Evolutionary conservation across 2,797 vertebrate genomes (phyloP), one percentile per base, ranked within the genome.

Genomic region (Okamejei kenojei): DNA sequence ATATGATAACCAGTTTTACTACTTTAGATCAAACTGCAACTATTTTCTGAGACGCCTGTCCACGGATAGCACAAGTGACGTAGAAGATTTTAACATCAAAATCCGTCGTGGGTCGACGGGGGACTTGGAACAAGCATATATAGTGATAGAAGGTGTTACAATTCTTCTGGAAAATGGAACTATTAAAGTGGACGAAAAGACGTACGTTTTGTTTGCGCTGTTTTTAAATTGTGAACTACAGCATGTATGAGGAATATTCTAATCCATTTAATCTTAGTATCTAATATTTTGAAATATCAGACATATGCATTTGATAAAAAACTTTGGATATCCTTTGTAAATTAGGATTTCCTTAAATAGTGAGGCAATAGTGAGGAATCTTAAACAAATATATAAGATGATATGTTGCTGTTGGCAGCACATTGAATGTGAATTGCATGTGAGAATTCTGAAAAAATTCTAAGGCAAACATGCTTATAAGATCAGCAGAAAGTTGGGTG

Each of bases 1-100:
- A 71, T 90, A 68, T 90, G 29, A 35, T 35, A 26, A 90, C 32
- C 21, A 9, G 8, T 90, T 68, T 90, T 68, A 90, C 32, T 17
- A 71, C 35, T 90, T 90, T 71, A 35, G 19, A 19, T 90, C 86
- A 71, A 68, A n/a, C n/a, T 90, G 86, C 63, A 68, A 71, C n/a
- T 90, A 38, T 7, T 17, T 90, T 90, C 86, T 90, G 32, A 90
- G 61, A 38, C 86, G 58, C n/a, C n/a, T 68, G 1, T 90, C 61
- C 32, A 23, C 7, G 68, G 65, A 17, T 7, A 68, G 86, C 32
- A 23, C 7, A 90, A 35, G n/a, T 90, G 86, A 32, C 19, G 1
- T 32, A 71, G 63, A 90, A 17, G 86, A 90, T 90, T 90, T 90
- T 65, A 90, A 71, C 63, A 90, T 90, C n/a, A 61, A 90, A 68